Base-by-base conservation (phyloP, 2,797 vertebrate species). In the Lacerta viridis region DNA sequence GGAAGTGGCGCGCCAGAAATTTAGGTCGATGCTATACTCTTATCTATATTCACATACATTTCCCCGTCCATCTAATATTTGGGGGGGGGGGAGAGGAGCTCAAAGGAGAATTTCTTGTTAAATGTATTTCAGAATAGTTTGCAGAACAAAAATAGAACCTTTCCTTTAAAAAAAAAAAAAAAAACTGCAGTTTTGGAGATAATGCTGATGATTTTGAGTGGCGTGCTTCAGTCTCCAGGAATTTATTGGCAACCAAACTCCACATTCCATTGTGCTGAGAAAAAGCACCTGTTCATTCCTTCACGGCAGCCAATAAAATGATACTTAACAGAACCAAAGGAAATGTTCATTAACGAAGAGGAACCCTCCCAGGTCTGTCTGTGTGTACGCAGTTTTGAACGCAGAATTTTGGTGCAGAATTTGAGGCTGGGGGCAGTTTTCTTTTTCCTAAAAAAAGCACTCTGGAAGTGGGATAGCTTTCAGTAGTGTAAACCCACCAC, bases 61-160 rank as follows among this genome's bases (percentile, higher is more conserved):
- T 36, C 15, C 17, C 15, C 13, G 8, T 20, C 23, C 25, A 27
- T 77, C 75, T 29, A 46, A 46, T n/a, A 10, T 27, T 1, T 55
- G 0, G 5, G 15, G 2, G 69, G n/a, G 36, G n/a, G 36, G 9
- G 2, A 23, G 39, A 0, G 2, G 13, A 39, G 18, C 27, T 39
- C 25, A 0, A 77, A 25, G 9, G 41, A 77, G 2, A 46, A 46
- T 46, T 25, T 27, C 41, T 77, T 43, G 25, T 46, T 77, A 77
- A 43, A 77, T 46, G 46, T 13, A 77, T 46, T 79, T 50, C 27
- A 29, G 13, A 50, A 50, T 78, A 50, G 41, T 78, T 79, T 79
- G 29, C 29, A 7, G 46, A 33, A 46, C 75, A 29, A 46, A 25
- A 23, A 43, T 10, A 27, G 8, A 8, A 46, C 23, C 9, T 64